A percentile compares a stretch with the other conserved stretches of the same genome.
Conservation (phyloP, 92 coral and sea anemone species). For the Nematostella vectensis region DNA sequence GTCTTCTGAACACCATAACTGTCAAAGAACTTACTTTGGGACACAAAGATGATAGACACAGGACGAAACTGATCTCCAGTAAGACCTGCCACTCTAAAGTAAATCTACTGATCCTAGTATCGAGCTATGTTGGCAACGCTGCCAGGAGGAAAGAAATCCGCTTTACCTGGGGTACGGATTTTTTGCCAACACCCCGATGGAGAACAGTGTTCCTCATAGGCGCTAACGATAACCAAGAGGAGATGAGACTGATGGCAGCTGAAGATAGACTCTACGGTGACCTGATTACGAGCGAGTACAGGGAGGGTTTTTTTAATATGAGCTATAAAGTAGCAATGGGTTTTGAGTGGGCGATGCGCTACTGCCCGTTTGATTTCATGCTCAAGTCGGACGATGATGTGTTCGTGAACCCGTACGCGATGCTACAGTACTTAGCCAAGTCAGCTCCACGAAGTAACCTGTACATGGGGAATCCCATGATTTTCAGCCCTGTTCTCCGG, state of each 20-base stretch:
- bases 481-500: conserved; percentile 42
- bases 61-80: background rate
- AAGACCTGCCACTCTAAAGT: conserved; percentile 23
- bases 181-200: conserved; percentile 30
- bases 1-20: too few relatives aligned
- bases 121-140: conserved; percentile 52
- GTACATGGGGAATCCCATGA: conserved; percentile 54
- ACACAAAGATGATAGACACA: too few relatives aligned
- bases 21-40: too few relatives aligned
- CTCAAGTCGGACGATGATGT: conserved; percentile 59
- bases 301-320: conserved; percentile 56
- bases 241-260: conserved; percentile 13
- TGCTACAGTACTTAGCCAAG: conserved; percentile 30
- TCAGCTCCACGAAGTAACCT: conserved; percentile 16
- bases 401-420: conserved; percentile 43
- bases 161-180: conserved; percentile 53
- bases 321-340: conserved; percentile 72
- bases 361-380: conserved; percentile 39
- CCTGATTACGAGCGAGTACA: conserved; percentile 36
- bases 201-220: conserved; percentile 50
- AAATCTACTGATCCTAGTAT: conserved; percentile 39
- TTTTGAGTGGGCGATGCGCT: conserved; percentile 57
- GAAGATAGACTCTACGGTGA: conserved; percentile 50
- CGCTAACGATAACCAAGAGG: conserved; percentile 26
- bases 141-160: conserved; percentile 52